Evolutionary conservation across 1,140 invertebrate species (phyloP).

Genomic region (Drosophila oshimai): DNA sequence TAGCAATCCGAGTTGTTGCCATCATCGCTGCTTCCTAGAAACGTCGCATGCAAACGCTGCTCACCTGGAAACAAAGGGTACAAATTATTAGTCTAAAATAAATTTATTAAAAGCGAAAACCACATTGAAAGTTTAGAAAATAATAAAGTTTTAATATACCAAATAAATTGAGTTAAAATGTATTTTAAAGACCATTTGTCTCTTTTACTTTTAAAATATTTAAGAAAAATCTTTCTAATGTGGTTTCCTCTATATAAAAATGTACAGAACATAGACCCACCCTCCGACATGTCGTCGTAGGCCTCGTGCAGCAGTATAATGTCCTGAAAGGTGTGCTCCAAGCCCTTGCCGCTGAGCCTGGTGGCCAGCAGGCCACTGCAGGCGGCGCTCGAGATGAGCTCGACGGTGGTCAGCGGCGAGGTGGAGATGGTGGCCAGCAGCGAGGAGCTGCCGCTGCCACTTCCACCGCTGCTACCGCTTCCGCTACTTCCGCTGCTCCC

Average conservation of each 20-base stretch:
- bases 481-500: slow-evolving; percentile 52
- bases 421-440: slow-evolving; percentile 79
- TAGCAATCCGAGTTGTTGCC: slow-evolving; percentile 81
- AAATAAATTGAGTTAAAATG: too few species aligned
- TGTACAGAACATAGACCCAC: slow-evolving; percentile 67
- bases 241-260: neutral
- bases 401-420: slow-evolving; percentile 73
- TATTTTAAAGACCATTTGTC: too few species aligned
- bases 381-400: slow-evolving; percentile 69
- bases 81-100: neutral
- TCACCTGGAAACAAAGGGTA: slow-evolving; percentile 46
- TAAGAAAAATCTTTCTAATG: neutral
- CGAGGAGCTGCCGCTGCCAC: slow-evolving; percentile 60
- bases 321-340: slow-evolving; percentile 79
- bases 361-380: slow-evolving; percentile 76
- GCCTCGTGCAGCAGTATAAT: slow-evolving; percentile 76
- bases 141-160: too few species aligned
- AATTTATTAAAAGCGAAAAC: neutral
- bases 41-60: slow-evolving; percentile 76
- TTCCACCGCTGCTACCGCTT: slow-evolving; percentile 36
- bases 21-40: slow-evolving; percentile 79
- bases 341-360: slow-evolving; percentile 68
- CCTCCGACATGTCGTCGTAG: slow-evolving; percentile 86
- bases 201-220: too few species aligned
- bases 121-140: neutral